Evolutionary conservation across 2,113 vertebrate genomes (phyloP), one percentile per base, ranked within the genome.

Genomic region (Cyprinus carpio): DNA sequence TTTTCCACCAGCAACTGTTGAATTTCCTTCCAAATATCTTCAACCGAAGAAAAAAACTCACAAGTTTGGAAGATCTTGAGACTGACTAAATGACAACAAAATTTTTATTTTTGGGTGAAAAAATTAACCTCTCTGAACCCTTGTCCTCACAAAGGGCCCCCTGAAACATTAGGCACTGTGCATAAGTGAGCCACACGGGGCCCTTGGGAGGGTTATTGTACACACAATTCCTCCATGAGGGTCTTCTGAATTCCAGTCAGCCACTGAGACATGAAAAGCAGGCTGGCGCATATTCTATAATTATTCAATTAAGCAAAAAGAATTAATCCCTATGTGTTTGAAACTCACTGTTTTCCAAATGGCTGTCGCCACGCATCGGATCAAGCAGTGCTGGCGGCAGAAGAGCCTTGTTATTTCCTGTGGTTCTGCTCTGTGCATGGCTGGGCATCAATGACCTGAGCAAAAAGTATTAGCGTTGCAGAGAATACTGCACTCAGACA

Each of bases 281-380:
- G 64, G 4, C 43, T 87, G 82, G 60, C 75, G 81, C 78, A 72
- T 78, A 76, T 69, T 86, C 84, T 49, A 12, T 54, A 84, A 84
- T 69, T 78, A 75, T 80, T 85, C 62, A 80, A 84, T 87, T 85
- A 89, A 76, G 75, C 82, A 86, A 78, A 89, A 64, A 86, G 7
- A 87, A 74, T 84, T 49, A 81, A 74, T 79, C 65, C 82, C 75
- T 75, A 77, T 81, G 76, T 31, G 77, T 64, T 78, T 83, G 75
- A 83, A 84, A 87, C 43, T 81, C 69, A 40, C 56, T 18, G 81
- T 84, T 84, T 77, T 87, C 60, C 54, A 86, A 86, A 77, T 60
- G 40, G 82, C 60, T 76, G 79, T 84, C 62, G 27, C 75, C 54
- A 34, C 46, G 67, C 83, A 76, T 34, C 40, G 69, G 84, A 85